Percentiles rank a stretch among this genome's conserved stretches.
phyloP scores from a whole-genome alignment of 2,797 vertebrate species.

The Acridotheres tristis region DNA sequence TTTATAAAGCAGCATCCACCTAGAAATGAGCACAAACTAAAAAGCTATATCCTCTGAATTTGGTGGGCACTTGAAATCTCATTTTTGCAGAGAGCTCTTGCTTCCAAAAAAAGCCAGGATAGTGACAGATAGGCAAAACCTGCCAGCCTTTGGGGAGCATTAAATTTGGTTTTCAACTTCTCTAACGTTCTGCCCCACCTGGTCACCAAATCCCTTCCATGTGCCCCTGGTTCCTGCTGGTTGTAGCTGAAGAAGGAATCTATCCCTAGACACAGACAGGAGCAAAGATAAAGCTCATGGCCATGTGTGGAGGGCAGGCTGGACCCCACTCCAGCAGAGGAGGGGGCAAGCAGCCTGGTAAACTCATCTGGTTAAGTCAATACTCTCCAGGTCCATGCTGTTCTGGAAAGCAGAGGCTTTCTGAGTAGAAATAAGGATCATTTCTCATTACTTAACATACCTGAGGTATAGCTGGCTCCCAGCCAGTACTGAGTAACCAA shows the following conservation, averaged over 20 bases:
- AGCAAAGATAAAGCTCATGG: neutral
- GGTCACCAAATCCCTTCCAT: neutral
- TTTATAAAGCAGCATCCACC: constrained; percentile 43
- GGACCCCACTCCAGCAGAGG: neutral
- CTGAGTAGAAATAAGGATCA: neutral
- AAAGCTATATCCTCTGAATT: neutral
- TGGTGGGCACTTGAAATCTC: neutral
- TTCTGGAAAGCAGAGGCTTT: neutral
- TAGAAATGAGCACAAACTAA: constrained; percentile 27
- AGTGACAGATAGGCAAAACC: neutral
- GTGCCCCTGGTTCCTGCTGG: neutral
- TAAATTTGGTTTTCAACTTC: neutral
- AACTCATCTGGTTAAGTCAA: neutral
- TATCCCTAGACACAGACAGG: neutral
- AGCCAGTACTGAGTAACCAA: neutral
- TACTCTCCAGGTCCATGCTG: neutral
- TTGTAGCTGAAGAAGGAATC: neutral
- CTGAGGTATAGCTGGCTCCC: neutral
- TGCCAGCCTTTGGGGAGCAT: neutral
- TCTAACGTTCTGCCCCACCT: neutral
- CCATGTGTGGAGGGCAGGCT: neutral
- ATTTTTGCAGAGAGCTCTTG: neutral
- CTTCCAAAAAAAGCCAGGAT: neutral
- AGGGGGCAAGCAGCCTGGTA: neutral
- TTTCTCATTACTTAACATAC: neutral